Evolutionary conservation across 2,113 vertebrate genomes (phyloP), one percentile per base, ranked within the genome.

Genomic region (Sinocyclocheilus rhinocerous): DNA sequence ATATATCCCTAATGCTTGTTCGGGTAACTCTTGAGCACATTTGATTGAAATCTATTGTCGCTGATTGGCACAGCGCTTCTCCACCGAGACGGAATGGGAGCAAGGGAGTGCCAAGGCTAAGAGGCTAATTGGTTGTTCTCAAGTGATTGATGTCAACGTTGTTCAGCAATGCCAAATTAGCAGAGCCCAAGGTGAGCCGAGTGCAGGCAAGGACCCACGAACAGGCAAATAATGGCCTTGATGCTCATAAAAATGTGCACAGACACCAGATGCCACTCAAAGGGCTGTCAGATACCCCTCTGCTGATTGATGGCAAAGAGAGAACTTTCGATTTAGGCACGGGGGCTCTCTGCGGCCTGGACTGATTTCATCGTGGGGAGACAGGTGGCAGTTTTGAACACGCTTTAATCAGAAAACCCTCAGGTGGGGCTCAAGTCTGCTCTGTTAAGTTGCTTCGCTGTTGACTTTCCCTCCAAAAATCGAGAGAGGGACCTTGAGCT

Each of bases 41-140:
- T 65, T 80, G 85, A 87, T 76, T 76, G 85, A 87, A 83, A 86
- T 87, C 67, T 81, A 70, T 91, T 75, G 84, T 86, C 85, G 70
- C 72, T 85, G 70, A 87, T 83, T 88, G 90, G 81, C 83, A 86
- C 52, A 61, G 78, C 13, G 42, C 77, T 61, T 75, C 83, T 86
- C 82, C 63, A 72, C 70, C 70, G 65, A 85, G 85, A 84, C 83
- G 65, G 89, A 89, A 90, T 88, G 88, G 76, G 83, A 67, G 87
- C 88, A 59, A 15, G 65, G 55, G 59, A 89, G 89, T 88, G 90
- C 90, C 88, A 86, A 91, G 89, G 90, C 90, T 85, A 82, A 87
- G 67, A 90, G 88, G 88, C 87, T 94, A 92, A 94, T 94, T 94
- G 91, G 92, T 87, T 88, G 85, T 91, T 85, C 81, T 91, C 67